These are phyloP conservation scores for Galemys pyrenaicus DNA, from an alignment of 2,113 vertebrate species.

Conservation along the genomic window DNA sequence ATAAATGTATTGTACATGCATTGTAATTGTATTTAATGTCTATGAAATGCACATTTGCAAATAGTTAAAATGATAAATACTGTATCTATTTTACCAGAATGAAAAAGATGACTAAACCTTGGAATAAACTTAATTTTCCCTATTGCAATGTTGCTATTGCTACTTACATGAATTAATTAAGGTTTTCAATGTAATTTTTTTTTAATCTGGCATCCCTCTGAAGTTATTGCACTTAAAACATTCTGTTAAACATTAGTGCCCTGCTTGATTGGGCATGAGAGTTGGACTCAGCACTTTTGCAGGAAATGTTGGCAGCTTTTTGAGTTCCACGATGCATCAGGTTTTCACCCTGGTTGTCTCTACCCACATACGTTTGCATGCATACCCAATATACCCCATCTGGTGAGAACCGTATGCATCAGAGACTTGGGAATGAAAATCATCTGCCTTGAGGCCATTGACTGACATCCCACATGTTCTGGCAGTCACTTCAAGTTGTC, in stretches of 20 bases:
- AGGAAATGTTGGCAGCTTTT: not conserved
- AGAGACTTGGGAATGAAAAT: conserved; percentile 39
- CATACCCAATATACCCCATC: not conserved
- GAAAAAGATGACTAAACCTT: not conserved
- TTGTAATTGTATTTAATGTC: not conserved
- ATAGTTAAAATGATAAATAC: not conserved
- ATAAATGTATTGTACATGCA: not conserved
- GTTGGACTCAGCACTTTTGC: not conserved
- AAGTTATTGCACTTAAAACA: not conserved
- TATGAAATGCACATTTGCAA: not conserved
- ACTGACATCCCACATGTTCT: conserved; percentile 46
- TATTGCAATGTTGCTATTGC: not conserved
- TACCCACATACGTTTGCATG: not conserved
- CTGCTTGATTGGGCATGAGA: not conserved
- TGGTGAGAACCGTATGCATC: not conserved
- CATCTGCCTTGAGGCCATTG: conserved; percentile 52
- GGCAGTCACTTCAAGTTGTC: conserved; percentile 48
- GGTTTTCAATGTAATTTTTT: not conserved
- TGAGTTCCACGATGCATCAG: not conserved
- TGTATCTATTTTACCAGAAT: not conserved
- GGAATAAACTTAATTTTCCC: conserved; percentile 1
- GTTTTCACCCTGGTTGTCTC: not conserved
- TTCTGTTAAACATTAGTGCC: not conserved
- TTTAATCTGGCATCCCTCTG: not conserved
- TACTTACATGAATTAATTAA: conserved; percentile 34